Evolutionary conservation across 2,113 vertebrate species (phyloP), one percentile per base, ranked within the genome.

Genomic region (Forbesichthys papilliferus): DNA sequence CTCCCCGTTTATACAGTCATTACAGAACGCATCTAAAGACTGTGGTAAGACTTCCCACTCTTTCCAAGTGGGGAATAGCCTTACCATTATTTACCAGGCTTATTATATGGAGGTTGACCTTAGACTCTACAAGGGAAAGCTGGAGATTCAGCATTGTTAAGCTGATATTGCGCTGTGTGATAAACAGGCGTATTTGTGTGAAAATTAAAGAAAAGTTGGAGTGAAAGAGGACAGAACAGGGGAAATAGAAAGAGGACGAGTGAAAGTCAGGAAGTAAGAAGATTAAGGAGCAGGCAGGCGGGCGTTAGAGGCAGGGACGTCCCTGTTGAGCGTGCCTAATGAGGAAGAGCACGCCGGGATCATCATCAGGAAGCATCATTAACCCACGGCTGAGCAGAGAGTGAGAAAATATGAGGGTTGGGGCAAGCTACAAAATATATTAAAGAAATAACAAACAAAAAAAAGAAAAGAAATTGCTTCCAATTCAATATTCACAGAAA

Each of bases 291-390:
- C 33, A 55, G 36, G 66, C 46, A 66, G 75, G 85, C 61, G 47
- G 69, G 66, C 80, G 75, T 81, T 55, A 65, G 75, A 84, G 75
- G 81, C 78, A 86, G 77, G 74, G 79, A 84, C 75, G 72, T 91
- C 84, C 90, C 86, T 73, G 84, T 87, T 88, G 87, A 90, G 90
- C 66, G 79, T 76, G 85, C 85, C 88, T 89, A 89, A 91, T 90
- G 88, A 90, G 87, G 87, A 90, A 89, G 86, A 88, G 85, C 85
- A 78, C 88, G 87, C 87, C 69, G 89, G 82, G 89, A 92, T 90
- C 87, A 88, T 91, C 89, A 91, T 90, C 89, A 91, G 90, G 87
- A 82, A 90, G 88, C 80, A 87, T 91, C 89, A 91, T 91, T 91
- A 91, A 78, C 66, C 79, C 82, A 64, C 74, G 68, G 81, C 80